Conservation (phyloP, 2,113 vertebrate genomes). For the Nansenia antarctica region DNA sequence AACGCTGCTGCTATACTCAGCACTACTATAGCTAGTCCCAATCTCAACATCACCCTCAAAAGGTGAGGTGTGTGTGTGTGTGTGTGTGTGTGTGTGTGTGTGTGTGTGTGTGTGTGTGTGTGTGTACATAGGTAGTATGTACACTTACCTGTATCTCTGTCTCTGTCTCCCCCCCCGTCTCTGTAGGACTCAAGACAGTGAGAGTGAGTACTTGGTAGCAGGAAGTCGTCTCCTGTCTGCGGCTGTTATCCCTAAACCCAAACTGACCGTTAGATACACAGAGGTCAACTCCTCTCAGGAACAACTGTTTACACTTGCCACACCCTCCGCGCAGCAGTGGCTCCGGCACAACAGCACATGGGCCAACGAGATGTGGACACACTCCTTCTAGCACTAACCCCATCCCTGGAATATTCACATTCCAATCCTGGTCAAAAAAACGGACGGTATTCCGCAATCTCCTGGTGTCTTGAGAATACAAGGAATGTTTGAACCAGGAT, state of each 20-base stretch:
- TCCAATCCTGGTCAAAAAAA: background rate
- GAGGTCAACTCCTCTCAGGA: slow-evolving; percentile 81
- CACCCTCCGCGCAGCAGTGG: slow-evolving; percentile 82
- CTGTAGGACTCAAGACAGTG: slow-evolving; percentile 56
- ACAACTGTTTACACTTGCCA: slow-evolving; percentile 84
- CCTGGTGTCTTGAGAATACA: background rate
- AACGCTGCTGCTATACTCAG: slow-evolving; percentile 77
- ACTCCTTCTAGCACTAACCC: background rate
- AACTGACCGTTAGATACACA: slow-evolving; percentile 82
- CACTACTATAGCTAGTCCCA: slow-evolving; percentile 44
- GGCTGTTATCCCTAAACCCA: slow-evolving; percentile 81
- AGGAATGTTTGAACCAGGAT: slow-evolving; percentile 33
- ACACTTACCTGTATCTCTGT: background rate
- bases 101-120: background rate
- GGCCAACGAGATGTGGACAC: slow-evolving; percentile 84
- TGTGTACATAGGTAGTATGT: slow-evolving; percentile 1
- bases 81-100: background rate
- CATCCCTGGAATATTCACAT: background rate
- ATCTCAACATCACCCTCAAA: slow-evolving; percentile 84
- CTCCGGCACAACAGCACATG: slow-evolving; percentile 86
- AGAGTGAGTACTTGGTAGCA: slow-evolving; percentile 79
- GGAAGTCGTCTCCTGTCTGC: slow-evolving; percentile 82
- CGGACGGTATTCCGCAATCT: background rate
- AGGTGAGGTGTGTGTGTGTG: slow-evolving; percentile 72
- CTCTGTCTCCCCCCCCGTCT: background rate